A percentile compares a stretch with the other conserved stretches of the same genome.
Conservation (phyloP, 2,113 vertebrate genomes). For the Mus spicilegus region DNA sequence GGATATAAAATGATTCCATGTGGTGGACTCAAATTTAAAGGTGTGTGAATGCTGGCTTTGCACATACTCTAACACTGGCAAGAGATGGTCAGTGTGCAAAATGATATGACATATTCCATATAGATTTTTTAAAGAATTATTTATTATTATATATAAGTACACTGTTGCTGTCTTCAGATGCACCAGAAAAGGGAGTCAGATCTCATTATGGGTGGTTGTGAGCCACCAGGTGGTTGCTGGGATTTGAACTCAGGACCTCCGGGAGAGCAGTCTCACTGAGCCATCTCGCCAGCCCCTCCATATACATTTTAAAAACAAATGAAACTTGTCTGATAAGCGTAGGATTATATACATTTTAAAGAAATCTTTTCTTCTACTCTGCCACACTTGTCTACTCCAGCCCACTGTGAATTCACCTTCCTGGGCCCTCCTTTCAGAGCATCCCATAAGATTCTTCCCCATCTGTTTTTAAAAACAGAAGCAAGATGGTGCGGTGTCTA, state of each 20-base stretch:
- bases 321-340: conserved; percentile 2
- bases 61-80: not conserved
- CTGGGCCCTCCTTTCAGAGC: not conserved
- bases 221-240: too few species aligned
- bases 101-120: not conserved
- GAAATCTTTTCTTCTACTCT: not conserved
- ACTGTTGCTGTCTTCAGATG: too few species aligned
- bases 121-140: not conserved
- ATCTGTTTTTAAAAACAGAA: not conserved
- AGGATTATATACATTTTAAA: not conserved
- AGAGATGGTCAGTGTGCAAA: not conserved
- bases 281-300: not conserved
- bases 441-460: not conserved
- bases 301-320: not conserved
- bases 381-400: not conserved
- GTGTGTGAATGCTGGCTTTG: not conserved
- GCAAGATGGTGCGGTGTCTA: not conserved
- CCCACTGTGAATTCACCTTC: not conserved
- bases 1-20: not conserved
- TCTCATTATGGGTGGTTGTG: too few species aligned
- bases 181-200: too few species aligned
- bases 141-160: too few species aligned
- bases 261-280: too few species aligned
- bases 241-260: too few species aligned
- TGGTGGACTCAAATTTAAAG: not conserved